Conservation (phyloP, 2,888 invertebrate species). For the Pomacea canaliculata region DNA sequence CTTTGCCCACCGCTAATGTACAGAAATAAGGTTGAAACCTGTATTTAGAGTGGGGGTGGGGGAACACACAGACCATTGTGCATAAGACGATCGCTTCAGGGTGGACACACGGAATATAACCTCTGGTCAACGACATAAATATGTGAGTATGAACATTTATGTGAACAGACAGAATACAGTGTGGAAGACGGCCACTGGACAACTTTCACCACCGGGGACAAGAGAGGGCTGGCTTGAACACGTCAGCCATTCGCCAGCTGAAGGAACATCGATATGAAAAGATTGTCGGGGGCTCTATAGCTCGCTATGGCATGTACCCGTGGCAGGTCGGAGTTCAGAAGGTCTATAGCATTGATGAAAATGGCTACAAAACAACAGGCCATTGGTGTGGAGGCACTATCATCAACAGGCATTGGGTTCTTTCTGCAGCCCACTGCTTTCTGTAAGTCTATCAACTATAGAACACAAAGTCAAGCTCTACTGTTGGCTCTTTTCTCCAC, state of each 20-base stretch:
- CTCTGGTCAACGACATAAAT: too few relatives aligned
- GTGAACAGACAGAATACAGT: constrained; percentile 14
- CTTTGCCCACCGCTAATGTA: too few relatives aligned
- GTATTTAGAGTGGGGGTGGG: too few relatives aligned
- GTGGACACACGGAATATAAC: too few relatives aligned
- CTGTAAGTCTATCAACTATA: constrained; percentile 38
- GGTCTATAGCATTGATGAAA: constrained; percentile 12
- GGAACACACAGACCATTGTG: too few relatives aligned
- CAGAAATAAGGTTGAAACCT: too few relatives aligned
- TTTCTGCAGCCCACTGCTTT: constrained; percentile 67
- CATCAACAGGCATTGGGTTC: constrained; percentile 59
- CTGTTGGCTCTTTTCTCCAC: too few relatives aligned
- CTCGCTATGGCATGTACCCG: constrained; percentile 58
- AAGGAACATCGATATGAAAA: constrained; percentile 25
- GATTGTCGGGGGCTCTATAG: constrained; percentile 56
- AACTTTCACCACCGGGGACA: background rate
- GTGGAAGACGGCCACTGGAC: constrained; percentile 42
- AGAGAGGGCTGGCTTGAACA: background rate
- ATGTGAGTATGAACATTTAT: too few relatives aligned
- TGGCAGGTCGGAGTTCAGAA: constrained; percentile 62
- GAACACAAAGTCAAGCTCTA: too few relatives aligned
- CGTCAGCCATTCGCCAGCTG: background rate
- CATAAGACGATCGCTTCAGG: too few relatives aligned
- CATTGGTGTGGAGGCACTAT: constrained; percentile 65
- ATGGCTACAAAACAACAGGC: constrained; percentile 24